Percentiles rank a stretch among this genome's conserved stretches.
phyloP scores from a whole-genome alignment of 1,140 invertebrate species.

The Diuraphis noxia region DNA sequence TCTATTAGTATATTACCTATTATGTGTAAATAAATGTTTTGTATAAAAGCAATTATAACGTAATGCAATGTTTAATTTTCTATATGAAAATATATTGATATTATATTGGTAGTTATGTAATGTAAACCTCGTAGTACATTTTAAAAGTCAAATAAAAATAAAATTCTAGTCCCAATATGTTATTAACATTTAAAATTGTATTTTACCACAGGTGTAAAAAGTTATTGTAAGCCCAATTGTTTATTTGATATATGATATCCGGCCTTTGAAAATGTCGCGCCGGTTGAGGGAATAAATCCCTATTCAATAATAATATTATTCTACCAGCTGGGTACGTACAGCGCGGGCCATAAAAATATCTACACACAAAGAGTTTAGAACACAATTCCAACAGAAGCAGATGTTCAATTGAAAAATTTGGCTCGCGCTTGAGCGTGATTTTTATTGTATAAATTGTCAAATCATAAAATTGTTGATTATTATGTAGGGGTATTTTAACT shows the following conservation, averaged over 20 bases:
- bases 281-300: conserved; percentile 7
- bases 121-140: background rate
- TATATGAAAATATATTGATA: background rate
- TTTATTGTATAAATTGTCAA: conserved; percentile 2
- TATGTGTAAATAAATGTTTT: background rate
- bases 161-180: background rate
- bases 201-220: conserved; percentile 48
- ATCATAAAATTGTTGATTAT: background rate
- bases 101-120: background rate
- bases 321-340: background rate
- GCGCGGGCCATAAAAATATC: background rate
- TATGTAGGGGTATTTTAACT: background rate
- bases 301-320: background rate
- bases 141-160: background rate
- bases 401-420: conserved; percentile 38
- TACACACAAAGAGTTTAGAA: background rate
- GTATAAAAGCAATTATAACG: no score
- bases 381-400: conserved; percentile 29
- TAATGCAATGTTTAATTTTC: background rate
- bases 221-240: conserved; percentile 24
- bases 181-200: background rate
- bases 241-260: conserved; percentile 45
- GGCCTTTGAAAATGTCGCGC: conserved; percentile 29
- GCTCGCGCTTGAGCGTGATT: background rate
- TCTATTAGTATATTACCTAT: background rate